A percentile compares a stretch with the other conserved stretches of the same genome.
These are phyloP conservation scores for Odobenus rosmarus DNA, from an alignment of 2,113 vertebrate genomes.

Conservation along the genomic window DNA sequence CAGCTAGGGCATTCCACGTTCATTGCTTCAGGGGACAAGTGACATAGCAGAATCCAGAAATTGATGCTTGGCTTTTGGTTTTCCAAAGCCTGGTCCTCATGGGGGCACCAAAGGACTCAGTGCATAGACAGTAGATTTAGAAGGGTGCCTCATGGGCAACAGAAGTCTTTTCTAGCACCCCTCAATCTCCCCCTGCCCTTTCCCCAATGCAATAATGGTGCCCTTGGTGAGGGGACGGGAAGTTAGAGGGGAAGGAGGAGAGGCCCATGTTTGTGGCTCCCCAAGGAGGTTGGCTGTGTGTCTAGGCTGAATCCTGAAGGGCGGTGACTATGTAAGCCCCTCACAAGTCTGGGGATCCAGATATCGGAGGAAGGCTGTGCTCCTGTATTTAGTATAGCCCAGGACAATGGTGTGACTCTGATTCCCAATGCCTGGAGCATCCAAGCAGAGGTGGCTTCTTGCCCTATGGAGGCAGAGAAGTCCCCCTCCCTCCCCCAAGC, in stretches of 20 bases:
- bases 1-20: background rate
- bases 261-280: background rate
- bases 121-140: background rate
- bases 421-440: background rate
- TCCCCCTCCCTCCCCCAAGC: background rate
- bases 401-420: background rate
- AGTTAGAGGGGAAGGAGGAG: background rate
- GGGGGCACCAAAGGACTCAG: background rate
- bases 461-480: background rate
- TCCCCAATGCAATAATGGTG: background rate
- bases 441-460: background rate
- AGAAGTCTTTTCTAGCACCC: background rate
- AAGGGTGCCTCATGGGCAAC: background rate
- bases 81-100: conserved; percentile 29
- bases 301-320: background rate
- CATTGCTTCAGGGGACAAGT: background rate
- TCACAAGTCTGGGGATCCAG: background rate
- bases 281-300: background rate
- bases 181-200: background rate
- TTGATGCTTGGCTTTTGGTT: conserved; percentile 40
- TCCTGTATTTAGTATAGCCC: background rate
- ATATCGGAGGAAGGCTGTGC: background rate
- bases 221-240: background rate
- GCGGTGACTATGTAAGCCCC: background rate
- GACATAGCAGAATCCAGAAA: conserved; percentile 41